Base-by-base conservation (phyloP, 2,113 vertebrate species). In the Empidonax alnorum region DNA sequence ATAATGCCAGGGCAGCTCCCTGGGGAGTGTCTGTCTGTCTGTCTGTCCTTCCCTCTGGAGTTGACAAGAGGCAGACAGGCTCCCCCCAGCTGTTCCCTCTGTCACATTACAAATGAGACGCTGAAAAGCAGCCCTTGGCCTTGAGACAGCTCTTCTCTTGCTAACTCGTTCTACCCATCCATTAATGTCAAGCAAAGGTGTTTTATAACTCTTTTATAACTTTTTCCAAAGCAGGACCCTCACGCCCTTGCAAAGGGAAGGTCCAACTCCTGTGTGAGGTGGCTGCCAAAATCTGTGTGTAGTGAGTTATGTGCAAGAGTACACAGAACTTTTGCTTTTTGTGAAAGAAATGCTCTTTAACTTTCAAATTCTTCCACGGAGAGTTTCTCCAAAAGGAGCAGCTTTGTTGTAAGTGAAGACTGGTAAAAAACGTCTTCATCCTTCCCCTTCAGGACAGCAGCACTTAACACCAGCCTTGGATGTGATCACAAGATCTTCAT, bases 101-200 rank as follows among this genome's bases (percentile, higher is more conserved):
- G 97, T 98, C 96, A 95, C 42, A 39, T 98, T 98, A 98, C 97
- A 98, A 98, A 98, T 98, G 97, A 98, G 98, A 98, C 52, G 95
- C 97, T 98, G 97, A 98, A 98, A 98, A 97, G 97, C 93, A 96
- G 96, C 96, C 93, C 91, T 97, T 96, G 88, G 97, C 96, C 95
- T 96, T 95, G 89, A 98, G 96, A 97, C 97, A 97, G 94, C 94
- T 96, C 94, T 94, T 91, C 95, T 98, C 96, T 97, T 98, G 91
- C 93, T 94, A 87, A 98, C 96, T 94, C 4, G 2, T 96, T 91
- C 66, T 93, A 18, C 81, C 49, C 97, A 97, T 98, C 98, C 96
- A 92, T 97, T 97, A 96, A 94, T 87, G 93, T 95, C 94, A 62
- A 82, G 80, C 53, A 65, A 85, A 95, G 91, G 82, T 85, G 87